Percentiles rank a stretch among this genome's conserved stretches.
phyloP scores from a whole-genome alignment of 2,888 invertebrate genomes.

The Cetonia aurata region DNA sequence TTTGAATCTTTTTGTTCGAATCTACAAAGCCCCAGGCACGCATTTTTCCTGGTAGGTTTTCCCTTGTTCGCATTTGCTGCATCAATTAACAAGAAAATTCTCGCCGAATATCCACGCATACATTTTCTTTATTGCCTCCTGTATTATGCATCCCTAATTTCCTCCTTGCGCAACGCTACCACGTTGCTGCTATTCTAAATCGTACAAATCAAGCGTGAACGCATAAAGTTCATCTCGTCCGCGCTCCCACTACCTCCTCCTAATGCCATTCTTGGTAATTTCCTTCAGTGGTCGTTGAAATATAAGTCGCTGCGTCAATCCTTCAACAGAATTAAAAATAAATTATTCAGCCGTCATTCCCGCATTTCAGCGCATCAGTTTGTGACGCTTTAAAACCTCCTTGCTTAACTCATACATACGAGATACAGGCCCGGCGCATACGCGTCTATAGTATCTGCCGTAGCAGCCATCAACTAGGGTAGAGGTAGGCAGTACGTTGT shows the following conservation, averaged over 20 bases:
- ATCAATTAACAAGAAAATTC: too few relatives aligned
- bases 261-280: constrained; percentile 23
- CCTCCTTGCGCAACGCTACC: too few relatives aligned
- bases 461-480: constrained; percentile 28
- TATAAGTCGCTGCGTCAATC: constrained; percentile 39
- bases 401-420: constrained; percentile 35
- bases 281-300: constrained; percentile 33
- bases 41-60: too few relatives aligned
- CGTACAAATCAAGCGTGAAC: too few relatives aligned
- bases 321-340: constrained; percentile 40
- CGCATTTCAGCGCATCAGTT: constrained; percentile 36
- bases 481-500: constrained; percentile 19
- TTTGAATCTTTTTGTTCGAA: too few relatives aligned
- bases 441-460: constrained; percentile 6
- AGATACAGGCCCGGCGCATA: constrained; percentile 1
- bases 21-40: too few relatives aligned
- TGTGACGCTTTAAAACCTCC: constrained; percentile 31
- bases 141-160: too few relatives aligned
- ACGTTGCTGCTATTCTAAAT: too few relatives aligned
- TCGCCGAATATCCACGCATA: too few relatives aligned
- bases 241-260: background rate
- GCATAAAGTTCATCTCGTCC: constrained; percentile 7
- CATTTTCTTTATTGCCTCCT: too few relatives aligned
- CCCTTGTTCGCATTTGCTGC: too few relatives aligned
- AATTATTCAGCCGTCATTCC: constrained; percentile 36